Percentiles rank a stretch among this genome's conserved stretches.
phyloP scores from a whole-genome alignment of 2,113 vertebrate species.

The Craseonycteris thonglongyai region DNA sequence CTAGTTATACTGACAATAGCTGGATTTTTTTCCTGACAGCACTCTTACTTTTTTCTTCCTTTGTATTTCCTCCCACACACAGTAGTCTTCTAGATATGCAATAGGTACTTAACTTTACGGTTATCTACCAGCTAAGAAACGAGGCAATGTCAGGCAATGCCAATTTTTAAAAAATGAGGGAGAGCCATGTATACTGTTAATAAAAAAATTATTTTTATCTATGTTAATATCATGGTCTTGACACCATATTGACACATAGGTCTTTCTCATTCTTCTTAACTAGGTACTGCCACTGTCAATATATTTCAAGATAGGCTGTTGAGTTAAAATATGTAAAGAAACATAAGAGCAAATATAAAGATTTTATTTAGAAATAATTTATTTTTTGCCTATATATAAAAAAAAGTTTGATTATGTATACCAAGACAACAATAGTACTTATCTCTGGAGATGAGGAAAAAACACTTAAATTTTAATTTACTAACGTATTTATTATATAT shows the following conservation, averaged over 20 bases:
- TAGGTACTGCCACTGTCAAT: neutral
- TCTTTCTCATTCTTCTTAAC: neutral
- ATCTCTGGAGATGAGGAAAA: neutral
- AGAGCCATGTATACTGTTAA: neutral
- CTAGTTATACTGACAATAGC: no score
- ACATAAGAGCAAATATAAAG: conserved; percentile 23
- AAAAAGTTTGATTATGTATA: neutral
- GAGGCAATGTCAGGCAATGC: neutral
- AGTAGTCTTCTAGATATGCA: neutral
- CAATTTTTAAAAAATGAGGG: neutral
- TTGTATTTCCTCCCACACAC: neutral
- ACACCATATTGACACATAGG: neutral
- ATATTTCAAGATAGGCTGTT: neutral
- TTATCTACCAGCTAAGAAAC: neutral
- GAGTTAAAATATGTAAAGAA: neutral
- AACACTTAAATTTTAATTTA: conserved; percentile 25
- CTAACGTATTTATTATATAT: neutral
- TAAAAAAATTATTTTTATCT: neutral
- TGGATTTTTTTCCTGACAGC: no score
- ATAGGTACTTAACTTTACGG: neutral
- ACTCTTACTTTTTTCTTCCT: conserved; percentile 7
- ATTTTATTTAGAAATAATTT: conserved; percentile 15
- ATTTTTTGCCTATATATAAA: neutral
- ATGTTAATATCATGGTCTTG: neutral
- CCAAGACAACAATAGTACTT: neutral